phyloP scores from a whole-genome alignment of 2,113 vertebrate species.

The Pipra filicauda region DNA sequence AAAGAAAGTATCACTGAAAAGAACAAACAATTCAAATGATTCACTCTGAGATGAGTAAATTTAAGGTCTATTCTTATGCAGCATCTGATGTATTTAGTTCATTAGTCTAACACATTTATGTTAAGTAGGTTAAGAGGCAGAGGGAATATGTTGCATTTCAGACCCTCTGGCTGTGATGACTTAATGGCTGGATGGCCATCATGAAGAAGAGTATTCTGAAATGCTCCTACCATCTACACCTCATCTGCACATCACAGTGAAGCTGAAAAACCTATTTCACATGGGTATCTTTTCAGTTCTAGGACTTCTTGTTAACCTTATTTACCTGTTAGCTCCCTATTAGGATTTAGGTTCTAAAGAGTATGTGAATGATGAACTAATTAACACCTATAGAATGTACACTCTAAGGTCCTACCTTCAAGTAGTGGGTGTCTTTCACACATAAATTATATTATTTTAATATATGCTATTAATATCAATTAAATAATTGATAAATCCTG shows the following conservation, averaged over 20 bases:
- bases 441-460: neutral
- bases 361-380: neutral
- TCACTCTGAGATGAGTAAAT: neutral
- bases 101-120: constrained; percentile 14
- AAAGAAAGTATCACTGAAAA: neutral
- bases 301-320: neutral
- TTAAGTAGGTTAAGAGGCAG: neutral
- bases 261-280: neutral
- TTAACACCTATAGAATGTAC: neutral
- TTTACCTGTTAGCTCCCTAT: neutral
- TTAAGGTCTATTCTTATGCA: neutral
- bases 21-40: neutral
- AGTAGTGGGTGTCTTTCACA: neutral
- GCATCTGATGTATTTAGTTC: neutral
- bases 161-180: neutral
- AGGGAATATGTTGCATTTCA: neutral
- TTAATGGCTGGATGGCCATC: neutral
- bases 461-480: neutral
- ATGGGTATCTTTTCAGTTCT: neutral
- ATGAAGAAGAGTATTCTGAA: neutral
- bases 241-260: neutral
- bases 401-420: neutral
- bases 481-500: neutral
- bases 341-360: neutral
- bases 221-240: neutral